A percentile compares a stretch with the other conserved stretches of the same genome.
Evolutionary conservation across 1,140 invertebrate genomes (phyloP).

Genomic region (Papilio polyxenes): DNA sequence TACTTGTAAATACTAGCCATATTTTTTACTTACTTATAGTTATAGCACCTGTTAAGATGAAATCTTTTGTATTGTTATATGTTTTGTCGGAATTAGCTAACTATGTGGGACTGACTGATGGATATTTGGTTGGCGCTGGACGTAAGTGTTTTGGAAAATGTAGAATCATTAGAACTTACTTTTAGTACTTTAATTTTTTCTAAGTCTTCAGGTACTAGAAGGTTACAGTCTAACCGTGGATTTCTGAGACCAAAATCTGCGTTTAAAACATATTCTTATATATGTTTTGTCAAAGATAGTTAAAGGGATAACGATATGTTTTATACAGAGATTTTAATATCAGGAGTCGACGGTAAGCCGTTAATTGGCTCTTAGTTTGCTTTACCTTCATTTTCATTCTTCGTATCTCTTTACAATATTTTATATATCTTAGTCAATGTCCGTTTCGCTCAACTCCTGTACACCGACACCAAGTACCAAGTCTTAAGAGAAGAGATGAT

Average conservation of each 20-base stretch:
- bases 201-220: too few relatives aligned
- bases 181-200: too few relatives aligned
- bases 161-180: neutral
- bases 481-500: conserved; percentile 72
- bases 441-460: conserved; percentile 71
- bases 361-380: too few relatives aligned
- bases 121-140: conserved; percentile 68
- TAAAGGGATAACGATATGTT: too few relatives aligned
- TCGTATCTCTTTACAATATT: neutral
- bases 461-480: conserved; percentile 73
- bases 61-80: conserved; percentile 42
- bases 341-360: too few relatives aligned
- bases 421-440: conserved; percentile 63
- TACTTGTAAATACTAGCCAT: conserved; percentile 18
- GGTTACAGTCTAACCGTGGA: too few relatives aligned
- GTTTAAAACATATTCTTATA: too few relatives aligned
- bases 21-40: conserved; percentile 39
- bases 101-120: conserved; percentile 44
- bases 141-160: conserved; percentile 53
- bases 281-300: too few relatives aligned
- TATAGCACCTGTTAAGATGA: conserved; percentile 44
- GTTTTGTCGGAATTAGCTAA: conserved; percentile 44
- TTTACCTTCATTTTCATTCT: neutral
- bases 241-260: too few relatives aligned
- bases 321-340: too few relatives aligned